A percentile compares a stretch with the other conserved stretches of the same genome.
phyloP scores from a whole-genome alignment of 2,797 vertebrate genomes.

The Chanos chanos region DNA sequence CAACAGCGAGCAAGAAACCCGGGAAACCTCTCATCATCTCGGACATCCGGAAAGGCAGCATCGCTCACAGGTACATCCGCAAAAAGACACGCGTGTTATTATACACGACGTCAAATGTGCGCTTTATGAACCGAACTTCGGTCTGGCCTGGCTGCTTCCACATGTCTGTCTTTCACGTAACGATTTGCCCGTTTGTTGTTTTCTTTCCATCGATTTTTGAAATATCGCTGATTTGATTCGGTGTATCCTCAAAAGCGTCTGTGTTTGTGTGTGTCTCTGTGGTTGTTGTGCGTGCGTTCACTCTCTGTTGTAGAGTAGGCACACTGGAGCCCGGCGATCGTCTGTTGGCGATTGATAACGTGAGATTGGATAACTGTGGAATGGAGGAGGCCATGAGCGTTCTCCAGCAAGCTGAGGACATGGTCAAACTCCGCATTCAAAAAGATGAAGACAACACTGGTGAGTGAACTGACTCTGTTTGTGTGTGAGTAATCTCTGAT shows the following conservation, averaged over 20 bases:
- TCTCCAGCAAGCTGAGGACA: slow-evolving; percentile 92
- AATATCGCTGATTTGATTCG: not conserved
- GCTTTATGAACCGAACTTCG: too few relatives aligned
- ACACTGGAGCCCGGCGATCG: slow-evolving; percentile 95
- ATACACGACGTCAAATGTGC: too few relatives aligned
- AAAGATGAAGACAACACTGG: slow-evolving; percentile 98
- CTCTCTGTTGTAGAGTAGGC: slow-evolving; percentile 90
- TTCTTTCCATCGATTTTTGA: not conserved
- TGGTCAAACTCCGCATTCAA: slow-evolving; percentile 94
- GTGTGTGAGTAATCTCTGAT: not conserved
- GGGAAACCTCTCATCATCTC: slow-evolving; percentile 96
- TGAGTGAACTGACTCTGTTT: not conserved
- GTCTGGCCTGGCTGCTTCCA: too few relatives aligned
- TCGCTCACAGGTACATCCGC: slow-evolving; percentile 87
- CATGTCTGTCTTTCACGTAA: too few relatives aligned
- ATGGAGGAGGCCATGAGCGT: slow-evolving; percentile 95
- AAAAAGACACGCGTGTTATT: not conserved
- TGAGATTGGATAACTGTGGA: slow-evolving; percentile 92
- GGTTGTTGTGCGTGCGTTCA: not conserved
- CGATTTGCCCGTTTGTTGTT: slow-evolving; percentile 1
- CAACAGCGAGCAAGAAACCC: slow-evolving; percentile 86
- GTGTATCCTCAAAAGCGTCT: not conserved
- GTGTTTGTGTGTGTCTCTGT: not conserved
- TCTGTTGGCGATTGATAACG: slow-evolving; percentile 92
- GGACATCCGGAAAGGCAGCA: slow-evolving; percentile 94